Evolutionary conservation across 2,888 invertebrate genomes (phyloP), one percentile per base, ranked within the genome.

Genomic region (Idaea aversata): DNA sequence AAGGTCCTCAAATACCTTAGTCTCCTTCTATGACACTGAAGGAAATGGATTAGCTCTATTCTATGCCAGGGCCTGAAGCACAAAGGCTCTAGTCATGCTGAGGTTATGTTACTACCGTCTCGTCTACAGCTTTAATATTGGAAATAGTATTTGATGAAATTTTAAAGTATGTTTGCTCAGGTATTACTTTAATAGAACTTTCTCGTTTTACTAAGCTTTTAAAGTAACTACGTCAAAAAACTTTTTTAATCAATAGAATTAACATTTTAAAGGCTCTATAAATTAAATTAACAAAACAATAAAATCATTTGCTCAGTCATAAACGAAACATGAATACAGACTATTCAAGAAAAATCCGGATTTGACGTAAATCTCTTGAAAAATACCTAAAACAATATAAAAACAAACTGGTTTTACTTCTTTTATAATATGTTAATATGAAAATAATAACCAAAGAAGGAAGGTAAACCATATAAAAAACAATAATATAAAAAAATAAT

Each of bases 271-370:
- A 47, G 47, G 13, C 47, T 47, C 47, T 47, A 47, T 47, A 47
- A 47, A 47, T 47, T 7, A 47, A 47, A 47, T 47, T 47, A 47
- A 47, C 47, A 47, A 47, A 47, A 47, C 47, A 47, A 47, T 47
- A 47, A 47, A 47, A 47, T 47, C 47, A 47, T 47, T 47, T 47
- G 47, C 47, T 47, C 13, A 47, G 3, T 13, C 47, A 47, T 47
- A 47, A 47, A 47, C 47, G 47, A 25, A 25, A 25, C 25, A 25
- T 25, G 25, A 47, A 47, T 47, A 47, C 47, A 47, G 10, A 13
- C 47, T 47, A 47, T 47, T 47, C 47, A 47, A 47, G 47, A 47
- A 47, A 47, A 47, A 47, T 47, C 47, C 47, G 47, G 47, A 47
- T 47, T 47, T 47, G 47, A 47, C 47, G 47, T 47, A 47, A 47